Percentiles rank a stretch among this genome's conserved stretches.
These are phyloP conservation scores for Orthosia gracilis DNA, from an alignment of 2,888 invertebrate genomes.

Conservation along the genomic window DNA sequence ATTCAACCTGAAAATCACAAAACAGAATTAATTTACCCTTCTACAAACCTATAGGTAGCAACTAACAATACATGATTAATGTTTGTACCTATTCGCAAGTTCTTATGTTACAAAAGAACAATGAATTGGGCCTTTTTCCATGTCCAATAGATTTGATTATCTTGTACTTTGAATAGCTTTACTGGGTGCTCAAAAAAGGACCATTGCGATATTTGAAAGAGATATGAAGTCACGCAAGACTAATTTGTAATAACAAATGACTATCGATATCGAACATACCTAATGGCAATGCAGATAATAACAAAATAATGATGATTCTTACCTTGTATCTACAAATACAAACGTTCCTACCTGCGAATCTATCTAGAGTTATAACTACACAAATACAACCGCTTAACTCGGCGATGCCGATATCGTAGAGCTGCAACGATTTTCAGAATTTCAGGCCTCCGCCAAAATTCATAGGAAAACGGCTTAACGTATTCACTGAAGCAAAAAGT, in stretches of 20 bases:
- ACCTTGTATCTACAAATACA: background rate
- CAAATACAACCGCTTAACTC: background rate
- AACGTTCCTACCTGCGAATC: background rate
- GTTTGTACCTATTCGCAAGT: conserved; percentile 1
- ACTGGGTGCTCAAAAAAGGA: background rate
- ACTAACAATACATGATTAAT: conserved; percentile 18
- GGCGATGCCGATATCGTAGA: background rate
- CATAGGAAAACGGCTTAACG: conserved; percentile 1
- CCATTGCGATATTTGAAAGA: background rate
- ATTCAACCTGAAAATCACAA: conserved; percentile 37
- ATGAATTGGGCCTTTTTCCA: background rate
- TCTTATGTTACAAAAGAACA: background rate
- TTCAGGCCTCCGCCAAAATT: conserved; percentile 19
- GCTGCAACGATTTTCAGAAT: conserved; percentile 16
- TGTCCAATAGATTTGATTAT: background rate
- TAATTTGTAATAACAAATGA: conserved; percentile 9
- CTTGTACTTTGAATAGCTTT: background rate
- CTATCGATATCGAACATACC: background rate
- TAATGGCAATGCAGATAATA: background rate
- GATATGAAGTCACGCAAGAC: background rate
- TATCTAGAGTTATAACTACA: background rate
- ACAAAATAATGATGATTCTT: background rate
- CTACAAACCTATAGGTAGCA: background rate
- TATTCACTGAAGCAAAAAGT: conserved; percentile 5
- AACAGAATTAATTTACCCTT: conserved; percentile 41